These are phyloP conservation scores for Coreoperca whiteheadi DNA, from an alignment of 2,113 vertebrate genomes.

Conservation along the genomic window DNA sequence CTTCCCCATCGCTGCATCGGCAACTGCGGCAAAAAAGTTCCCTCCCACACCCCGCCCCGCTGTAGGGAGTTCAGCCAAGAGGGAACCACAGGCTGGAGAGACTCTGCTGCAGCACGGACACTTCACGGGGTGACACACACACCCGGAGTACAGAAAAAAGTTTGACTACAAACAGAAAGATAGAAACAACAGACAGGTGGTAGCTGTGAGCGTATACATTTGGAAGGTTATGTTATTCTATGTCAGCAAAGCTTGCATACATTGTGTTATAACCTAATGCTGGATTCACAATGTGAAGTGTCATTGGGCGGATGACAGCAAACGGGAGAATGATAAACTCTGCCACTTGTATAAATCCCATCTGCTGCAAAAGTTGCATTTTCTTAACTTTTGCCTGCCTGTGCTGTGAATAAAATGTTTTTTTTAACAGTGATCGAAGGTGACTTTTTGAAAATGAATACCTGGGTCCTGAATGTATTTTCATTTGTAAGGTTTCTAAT, in stretches of 20 bases:
- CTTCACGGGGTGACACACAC: constrained; percentile 26
- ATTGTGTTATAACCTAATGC: background rate
- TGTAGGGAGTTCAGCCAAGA: constrained; percentile 72
- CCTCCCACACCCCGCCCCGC: constrained; percentile 64
- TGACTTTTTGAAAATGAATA: background rate
- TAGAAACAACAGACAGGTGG: too few species aligned
- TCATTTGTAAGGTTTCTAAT: background rate
- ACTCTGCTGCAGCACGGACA: constrained; percentile 57
- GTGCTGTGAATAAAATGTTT: background rate
- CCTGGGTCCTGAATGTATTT: background rate
- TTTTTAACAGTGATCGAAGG: background rate
- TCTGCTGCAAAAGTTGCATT: background rate
- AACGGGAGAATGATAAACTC: background rate
- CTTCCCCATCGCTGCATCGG: constrained; percentile 82
- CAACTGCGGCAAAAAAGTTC: constrained; percentile 81
- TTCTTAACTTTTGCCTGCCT: background rate
- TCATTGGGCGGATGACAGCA: background rate
- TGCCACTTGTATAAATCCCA: background rate
- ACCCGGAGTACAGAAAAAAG: background rate
- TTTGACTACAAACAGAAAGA: background rate
- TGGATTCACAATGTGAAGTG: background rate
- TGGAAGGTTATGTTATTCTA: background rate
- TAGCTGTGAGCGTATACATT: background rate
- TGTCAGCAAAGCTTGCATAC: background rate
- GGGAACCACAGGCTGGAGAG: constrained; percentile 66